Conservation (phyloP, 2,888 invertebrate species). For the Polydrusus tereticollis region DNA sequence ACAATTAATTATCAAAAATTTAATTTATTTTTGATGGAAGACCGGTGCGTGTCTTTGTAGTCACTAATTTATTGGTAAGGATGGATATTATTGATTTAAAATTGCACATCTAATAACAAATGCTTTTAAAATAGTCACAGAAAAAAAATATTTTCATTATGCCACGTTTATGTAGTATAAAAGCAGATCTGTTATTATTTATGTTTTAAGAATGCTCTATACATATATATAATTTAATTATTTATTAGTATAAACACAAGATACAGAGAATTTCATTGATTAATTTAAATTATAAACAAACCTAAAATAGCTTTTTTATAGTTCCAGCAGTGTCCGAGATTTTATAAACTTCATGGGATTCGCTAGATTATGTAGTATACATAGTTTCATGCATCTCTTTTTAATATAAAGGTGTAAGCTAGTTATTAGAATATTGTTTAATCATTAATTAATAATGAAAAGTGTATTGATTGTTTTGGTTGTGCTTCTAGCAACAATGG, state of each 20-base stretch:
- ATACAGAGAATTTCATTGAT: constrained; percentile 31
- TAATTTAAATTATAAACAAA: constrained; percentile 44
- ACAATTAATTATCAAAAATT: too few species aligned
- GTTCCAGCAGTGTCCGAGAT: background rate
- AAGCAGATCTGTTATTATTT: too few species aligned
- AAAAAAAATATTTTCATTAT: too few species aligned
- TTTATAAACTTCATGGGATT: constrained; percentile 7
- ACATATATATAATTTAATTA: constrained; percentile 18
- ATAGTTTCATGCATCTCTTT: background rate
- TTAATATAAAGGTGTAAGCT: background rate
- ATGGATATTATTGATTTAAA: too few species aligned
- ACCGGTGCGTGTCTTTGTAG: too few species aligned
- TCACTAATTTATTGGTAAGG: too few species aligned
- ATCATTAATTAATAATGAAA: background rate
- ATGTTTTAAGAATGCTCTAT: background rate
- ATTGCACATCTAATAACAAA: too few species aligned
- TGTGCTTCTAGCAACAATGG: constrained; percentile 13
- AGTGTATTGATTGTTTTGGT: constrained; percentile 2
- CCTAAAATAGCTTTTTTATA: constrained; percentile 39
- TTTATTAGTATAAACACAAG: constrained; percentile 23
- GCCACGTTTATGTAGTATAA: too few species aligned
- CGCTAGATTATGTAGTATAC: background rate
- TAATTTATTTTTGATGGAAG: too few species aligned
- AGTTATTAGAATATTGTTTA: background rate
- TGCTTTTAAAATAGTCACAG: too few species aligned